phyloP scores from a whole-genome alignment of 2,888 invertebrate genomes.

The Lysandra coridon region DNA sequence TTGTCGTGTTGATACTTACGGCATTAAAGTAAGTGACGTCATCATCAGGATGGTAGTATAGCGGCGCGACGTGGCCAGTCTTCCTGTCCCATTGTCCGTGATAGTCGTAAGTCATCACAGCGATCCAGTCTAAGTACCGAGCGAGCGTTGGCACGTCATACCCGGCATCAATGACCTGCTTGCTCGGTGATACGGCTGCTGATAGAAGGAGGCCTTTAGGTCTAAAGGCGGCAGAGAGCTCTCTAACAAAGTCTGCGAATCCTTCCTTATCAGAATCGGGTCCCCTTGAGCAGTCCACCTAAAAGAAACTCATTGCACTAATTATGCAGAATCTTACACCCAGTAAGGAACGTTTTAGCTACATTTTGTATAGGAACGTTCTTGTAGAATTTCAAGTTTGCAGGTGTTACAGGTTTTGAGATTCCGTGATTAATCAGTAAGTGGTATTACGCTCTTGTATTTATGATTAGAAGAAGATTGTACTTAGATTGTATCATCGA shows the following conservation, averaged over 20 bases:
- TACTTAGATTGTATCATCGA: too few relatives aligned
- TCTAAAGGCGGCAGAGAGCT: slow-evolving; percentile 84
- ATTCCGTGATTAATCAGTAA: too few relatives aligned
- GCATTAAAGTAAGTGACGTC: slow-evolving; percentile 91
- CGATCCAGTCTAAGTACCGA: slow-evolving; percentile 91
- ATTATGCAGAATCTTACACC: neutral
- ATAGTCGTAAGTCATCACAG: slow-evolving; percentile 95
- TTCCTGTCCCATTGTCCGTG: slow-evolving; percentile 96
- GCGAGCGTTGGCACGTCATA: slow-evolving; percentile 90
- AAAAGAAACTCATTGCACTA: slow-evolving; percentile 41
- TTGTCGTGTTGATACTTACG: slow-evolving; percentile 66
- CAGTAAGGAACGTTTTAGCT: too few relatives aligned
- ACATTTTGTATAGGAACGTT: too few relatives aligned
- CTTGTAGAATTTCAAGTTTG: too few relatives aligned
- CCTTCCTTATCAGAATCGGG: slow-evolving; percentile 90
- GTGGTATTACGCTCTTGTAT: too few relatives aligned
- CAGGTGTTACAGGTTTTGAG: too few relatives aligned
- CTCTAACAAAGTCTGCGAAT: slow-evolving; percentile 87
- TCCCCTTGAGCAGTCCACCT: slow-evolving; percentile 93
- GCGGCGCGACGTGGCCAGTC: slow-evolving; percentile 93
- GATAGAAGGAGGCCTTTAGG: slow-evolving; percentile 87
- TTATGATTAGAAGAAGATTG: too few relatives aligned
- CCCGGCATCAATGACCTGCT: slow-evolving; percentile 91
- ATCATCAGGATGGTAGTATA: slow-evolving; percentile 91
- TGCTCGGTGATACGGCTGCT: slow-evolving; percentile 93